These are phyloP conservation scores for Gila orcuttii DNA, from an alignment of 2,113 vertebrate genomes.

Conservation along the genomic window DNA sequence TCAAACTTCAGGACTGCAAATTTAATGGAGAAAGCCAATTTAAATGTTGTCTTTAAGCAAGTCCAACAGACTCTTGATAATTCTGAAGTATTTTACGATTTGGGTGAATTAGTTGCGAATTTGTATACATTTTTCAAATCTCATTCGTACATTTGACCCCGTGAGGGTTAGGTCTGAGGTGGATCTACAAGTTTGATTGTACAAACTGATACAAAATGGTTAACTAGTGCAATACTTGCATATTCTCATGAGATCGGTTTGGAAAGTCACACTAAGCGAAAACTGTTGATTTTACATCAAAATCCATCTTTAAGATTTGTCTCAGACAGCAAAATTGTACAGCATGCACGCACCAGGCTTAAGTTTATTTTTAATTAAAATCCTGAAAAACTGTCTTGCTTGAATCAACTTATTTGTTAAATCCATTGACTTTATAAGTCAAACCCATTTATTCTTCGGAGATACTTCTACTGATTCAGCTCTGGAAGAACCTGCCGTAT, in stretches of 20 bases:
- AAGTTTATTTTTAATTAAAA: background rate
- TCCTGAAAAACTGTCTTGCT: background rate
- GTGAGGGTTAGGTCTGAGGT: background rate
- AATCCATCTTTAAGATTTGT: background rate
- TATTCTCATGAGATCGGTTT: background rate
- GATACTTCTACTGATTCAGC: background rate
- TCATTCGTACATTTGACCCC: too few species aligned
- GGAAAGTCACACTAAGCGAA: background rate
- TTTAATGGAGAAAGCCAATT: background rate
- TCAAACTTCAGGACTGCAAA: background rate
- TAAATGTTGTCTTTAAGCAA: background rate
- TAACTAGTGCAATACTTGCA: too few species aligned
- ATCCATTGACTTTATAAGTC: background rate
- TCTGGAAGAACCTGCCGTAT: slow-evolving; percentile 63
- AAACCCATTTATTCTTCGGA: background rate
- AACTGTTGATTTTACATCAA: background rate
- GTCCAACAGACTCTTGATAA: background rate
- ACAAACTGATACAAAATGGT: too few species aligned
- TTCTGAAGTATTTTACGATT: background rate
- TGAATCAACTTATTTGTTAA: background rate
- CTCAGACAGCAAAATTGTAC: background rate
- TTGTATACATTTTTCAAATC: background rate
- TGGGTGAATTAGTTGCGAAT: background rate
- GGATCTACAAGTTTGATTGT: background rate
- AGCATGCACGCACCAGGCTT: background rate